These are phyloP conservation scores for Bradypodion pumilum DNA, from an alignment of 2,797 vertebrate genomes.

Conservation along the genomic window DNA sequence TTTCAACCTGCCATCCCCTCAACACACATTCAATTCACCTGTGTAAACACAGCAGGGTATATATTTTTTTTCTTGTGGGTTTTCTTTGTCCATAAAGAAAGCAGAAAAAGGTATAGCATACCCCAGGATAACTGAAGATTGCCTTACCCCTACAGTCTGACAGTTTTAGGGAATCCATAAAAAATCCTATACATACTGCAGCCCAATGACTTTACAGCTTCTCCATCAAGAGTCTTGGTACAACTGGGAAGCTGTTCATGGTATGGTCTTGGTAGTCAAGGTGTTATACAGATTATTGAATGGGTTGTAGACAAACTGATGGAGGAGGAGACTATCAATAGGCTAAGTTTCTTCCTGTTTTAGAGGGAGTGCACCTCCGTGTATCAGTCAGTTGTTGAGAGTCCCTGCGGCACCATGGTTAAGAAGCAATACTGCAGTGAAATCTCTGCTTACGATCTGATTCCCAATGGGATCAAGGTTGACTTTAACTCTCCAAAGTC, in stretches of 20 bases:
- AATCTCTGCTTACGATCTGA: too few species aligned
- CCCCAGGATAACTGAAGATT: background rate
- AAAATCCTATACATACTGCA: background rate
- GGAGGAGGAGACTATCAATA: background rate
- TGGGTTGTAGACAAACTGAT: background rate
- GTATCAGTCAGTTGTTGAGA: background rate
- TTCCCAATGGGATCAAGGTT: too few species aligned
- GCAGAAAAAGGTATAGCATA: conserved; percentile 32
- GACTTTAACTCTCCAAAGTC: too few species aligned
- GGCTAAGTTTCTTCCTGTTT: background rate
- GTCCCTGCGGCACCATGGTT: background rate
- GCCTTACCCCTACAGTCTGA: background rate
- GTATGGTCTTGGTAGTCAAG: background rate
- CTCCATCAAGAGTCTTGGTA: background rate
- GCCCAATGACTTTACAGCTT: background rate
- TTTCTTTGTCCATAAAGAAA: conserved; percentile 36
- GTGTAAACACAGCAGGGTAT: conserved; percentile 61
- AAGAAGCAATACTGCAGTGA: too few species aligned
- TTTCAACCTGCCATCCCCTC: conserved; percentile 33
- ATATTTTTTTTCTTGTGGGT: conserved; percentile 54
- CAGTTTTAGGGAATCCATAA: background rate
- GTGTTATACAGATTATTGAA: background rate
- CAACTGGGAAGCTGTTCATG: background rate
- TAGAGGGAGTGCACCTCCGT: background rate
- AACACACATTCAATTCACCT: conserved; percentile 37